These are phyloP conservation scores for Perithous albicinctus DNA, from an alignment of 2,888 invertebrate genomes.

Conservation along the genomic window DNA sequence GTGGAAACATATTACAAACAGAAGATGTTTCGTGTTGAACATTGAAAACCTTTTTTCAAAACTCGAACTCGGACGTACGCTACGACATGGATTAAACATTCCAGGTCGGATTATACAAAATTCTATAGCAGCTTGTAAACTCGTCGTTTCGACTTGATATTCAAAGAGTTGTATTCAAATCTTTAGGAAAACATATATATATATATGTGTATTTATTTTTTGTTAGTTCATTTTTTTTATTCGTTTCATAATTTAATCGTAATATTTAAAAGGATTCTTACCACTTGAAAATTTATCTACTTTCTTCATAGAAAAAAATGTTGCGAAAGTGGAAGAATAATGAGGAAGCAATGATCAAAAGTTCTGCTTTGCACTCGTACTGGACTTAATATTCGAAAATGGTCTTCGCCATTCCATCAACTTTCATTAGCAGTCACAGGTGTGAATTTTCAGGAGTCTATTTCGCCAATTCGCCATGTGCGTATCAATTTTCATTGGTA, in stretches of 20 bases:
- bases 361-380: too few species aligned
- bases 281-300: too few species aligned
- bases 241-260: neutral
- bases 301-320: too few species aligned
- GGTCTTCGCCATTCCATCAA: too few species aligned
- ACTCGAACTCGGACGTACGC: neutral
- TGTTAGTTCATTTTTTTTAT: neutral
- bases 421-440: neutral
- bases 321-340: too few species aligned
- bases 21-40: constrained; percentile 19
- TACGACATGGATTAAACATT: constrained; percentile 19
- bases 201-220: neutral
- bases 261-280: too few species aligned
- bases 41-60: constrained; percentile 24
- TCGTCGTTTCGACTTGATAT: neutral
- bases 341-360: too few species aligned
- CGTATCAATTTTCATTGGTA: constrained; percentile 9
- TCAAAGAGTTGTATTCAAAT: neutral
- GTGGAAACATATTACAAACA: too few species aligned
- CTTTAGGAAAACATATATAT: neutral
- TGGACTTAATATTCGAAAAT: neutral
- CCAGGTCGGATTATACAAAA: constrained; percentile 30
- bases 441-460: neutral
- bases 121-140: neutral
- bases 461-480: neutral